Base-by-base conservation (phyloP, 2,113 vertebrate species). In the Cranoglanis bouderius region DNA sequence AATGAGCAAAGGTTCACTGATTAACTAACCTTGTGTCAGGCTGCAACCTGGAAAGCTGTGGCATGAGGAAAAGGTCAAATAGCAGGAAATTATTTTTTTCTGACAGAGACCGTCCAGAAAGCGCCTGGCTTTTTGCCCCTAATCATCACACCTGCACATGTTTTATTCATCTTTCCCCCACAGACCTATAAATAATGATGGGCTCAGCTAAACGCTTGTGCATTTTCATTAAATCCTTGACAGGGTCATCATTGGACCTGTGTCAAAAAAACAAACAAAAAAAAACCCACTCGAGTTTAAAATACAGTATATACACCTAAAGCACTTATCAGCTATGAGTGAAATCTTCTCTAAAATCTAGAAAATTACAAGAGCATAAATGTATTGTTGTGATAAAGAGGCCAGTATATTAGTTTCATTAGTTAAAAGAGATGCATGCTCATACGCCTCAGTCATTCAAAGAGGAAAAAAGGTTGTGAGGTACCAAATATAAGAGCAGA, bases 61-160 rank as follows among this genome's bases (percentile, higher is more conserved):
- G 75, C 14, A n/a, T 7, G 35, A 10, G 72, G 86, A 81, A 26
- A 85, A 78, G 57, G 87, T 90, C 82, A 91, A 89, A 85, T 89
- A 84, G 75, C 85, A 63, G 19, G 88, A 82, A 46, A 82, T 84
- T 82, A 84, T 84, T 74, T 59, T 59, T 86, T 51, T 80, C 13
- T 85, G 63, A 59, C 86, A 26, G n/a, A 84, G 46, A 35, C 13
- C 84, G 86, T 92, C 86, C 61, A 65, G n/a, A 87, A 85, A 91
- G 49, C 8, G 13, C 77, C 46, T 90, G 90, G 82, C 87, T 67
- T 84, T 87, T 74, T 87, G 85, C 16, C 74, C 89, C 84, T 91
- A 86, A 94, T 93, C 87, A 90, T 91, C 88, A 89, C 87, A 90
- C 92, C 90, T 91, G 89, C 88, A 86, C 32, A 93, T 94, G 90